Conservation (phyloP, 2,797 vertebrate species). For the Spatula versicolor region DNA sequence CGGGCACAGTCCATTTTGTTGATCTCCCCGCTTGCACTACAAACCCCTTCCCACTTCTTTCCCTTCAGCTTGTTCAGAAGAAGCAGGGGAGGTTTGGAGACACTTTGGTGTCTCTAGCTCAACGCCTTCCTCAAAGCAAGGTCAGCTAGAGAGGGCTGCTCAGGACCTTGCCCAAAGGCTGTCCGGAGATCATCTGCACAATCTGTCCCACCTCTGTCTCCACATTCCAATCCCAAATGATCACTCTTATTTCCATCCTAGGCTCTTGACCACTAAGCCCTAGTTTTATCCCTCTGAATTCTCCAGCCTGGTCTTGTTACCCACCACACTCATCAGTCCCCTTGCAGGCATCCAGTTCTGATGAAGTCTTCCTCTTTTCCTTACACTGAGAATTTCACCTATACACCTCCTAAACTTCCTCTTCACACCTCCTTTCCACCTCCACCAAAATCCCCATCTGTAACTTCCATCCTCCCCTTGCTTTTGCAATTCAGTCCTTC, state of each 20-base stretch:
- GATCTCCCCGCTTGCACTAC: not conserved
- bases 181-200: rapidly evolving
- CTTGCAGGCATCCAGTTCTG: not conserved
- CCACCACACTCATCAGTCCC: not conserved
- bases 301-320: not conserved
- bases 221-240: not conserved
- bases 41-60: not conserved
- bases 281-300: not conserved
- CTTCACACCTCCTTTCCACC: not conserved
- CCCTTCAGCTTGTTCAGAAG: not conserved
- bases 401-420: not conserved
- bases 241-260: not conserved
- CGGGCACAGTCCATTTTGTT: not conserved
- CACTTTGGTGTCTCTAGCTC: not conserved
- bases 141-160: not conserved
- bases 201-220: not conserved
- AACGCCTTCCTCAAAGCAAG: not conserved
- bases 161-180: not conserved
- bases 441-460: not conserved
- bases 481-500: not conserved
- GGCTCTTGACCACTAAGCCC: not conserved
- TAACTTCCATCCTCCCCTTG: not conserved
- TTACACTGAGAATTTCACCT: not conserved
- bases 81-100: not conserved
- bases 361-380: not conserved